A percentile compares a stretch with the other conserved stretches of the same genome.
Conservation (phyloP, 2,888 invertebrate genomes). For the Zygogramma bicolorata region DNA sequence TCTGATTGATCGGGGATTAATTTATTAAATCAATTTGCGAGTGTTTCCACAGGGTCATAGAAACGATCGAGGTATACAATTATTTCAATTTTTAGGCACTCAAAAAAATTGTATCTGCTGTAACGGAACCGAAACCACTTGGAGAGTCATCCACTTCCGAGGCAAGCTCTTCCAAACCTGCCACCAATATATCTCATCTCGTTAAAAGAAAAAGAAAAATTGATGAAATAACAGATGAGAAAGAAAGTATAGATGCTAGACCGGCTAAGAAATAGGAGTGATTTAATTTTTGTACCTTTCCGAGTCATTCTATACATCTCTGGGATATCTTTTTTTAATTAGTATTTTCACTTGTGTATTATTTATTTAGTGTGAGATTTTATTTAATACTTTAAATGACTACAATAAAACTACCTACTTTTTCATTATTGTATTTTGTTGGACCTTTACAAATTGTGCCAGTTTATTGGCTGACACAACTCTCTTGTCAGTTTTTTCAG, state of each 20-base stretch:
- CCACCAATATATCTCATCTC: constrained; percentile 84
- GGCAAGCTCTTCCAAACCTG: constrained; percentile 69
- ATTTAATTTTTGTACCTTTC: background rate
- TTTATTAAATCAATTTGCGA: too few species aligned
- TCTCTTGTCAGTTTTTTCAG: constrained; percentile 59
- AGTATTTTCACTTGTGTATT: constrained; percentile 2
- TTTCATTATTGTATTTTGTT: constrained; percentile 29
- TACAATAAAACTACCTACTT: constrained; percentile 18
- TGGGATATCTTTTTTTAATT: background rate
- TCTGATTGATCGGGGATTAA: too few species aligned
- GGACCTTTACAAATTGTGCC: constrained; percentile 7
- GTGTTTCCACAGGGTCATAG: background rate
- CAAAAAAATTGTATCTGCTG: constrained; percentile 44
- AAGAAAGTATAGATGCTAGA: constrained; percentile 61
- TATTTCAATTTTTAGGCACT: constrained; percentile 45
- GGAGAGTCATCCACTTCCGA: constrained; percentile 33
- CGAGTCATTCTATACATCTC: background rate
- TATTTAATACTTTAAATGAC: background rate
- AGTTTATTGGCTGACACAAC: constrained; percentile 46
- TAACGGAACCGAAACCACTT: constrained; percentile 27
- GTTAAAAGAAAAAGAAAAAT: constrained; percentile 83
- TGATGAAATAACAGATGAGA: constrained; percentile 68
- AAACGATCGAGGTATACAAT: background rate
- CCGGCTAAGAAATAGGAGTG: constrained; percentile 71
- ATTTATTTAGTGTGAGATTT: constrained; percentile 12